These are phyloP conservation scores for Lysandra bellargus DNA, from an alignment of 2,888 invertebrate species.

Conservation along the genomic window DNA sequence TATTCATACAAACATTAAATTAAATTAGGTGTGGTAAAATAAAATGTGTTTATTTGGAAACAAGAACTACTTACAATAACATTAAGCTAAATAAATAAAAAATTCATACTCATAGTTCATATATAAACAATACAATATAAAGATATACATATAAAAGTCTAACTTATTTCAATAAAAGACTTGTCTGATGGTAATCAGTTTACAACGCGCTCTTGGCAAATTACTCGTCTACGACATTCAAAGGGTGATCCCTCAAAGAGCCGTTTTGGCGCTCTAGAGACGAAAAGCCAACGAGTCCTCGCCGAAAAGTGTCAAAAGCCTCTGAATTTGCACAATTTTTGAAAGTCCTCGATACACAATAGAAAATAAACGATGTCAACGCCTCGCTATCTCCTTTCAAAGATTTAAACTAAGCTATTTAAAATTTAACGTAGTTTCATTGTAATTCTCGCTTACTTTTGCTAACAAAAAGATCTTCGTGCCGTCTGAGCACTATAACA, in stretches of 20 bases:
- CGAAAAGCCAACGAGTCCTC: slow-evolving; percentile 1
- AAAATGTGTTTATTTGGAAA: no score
- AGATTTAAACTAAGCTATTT: not conserved
- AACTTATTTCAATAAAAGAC: not conserved
- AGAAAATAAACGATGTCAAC: not conserved
- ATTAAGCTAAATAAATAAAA: no score
- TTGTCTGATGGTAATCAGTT: slow-evolving; percentile 13
- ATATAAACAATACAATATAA: no score
- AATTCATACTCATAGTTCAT: no score
- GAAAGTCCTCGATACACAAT: not conserved
- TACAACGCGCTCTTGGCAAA: not conserved
- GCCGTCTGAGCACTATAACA: no score
- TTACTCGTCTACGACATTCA: not conserved
- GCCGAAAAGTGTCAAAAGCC: slow-evolving; percentile 6
- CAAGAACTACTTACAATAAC: no score
- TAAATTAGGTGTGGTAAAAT: no score
- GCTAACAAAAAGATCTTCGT: no score
- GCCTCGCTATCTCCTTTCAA: not conserved
- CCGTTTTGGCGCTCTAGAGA: not conserved
- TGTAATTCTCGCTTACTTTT: no score
- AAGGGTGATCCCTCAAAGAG: slow-evolving; percentile 8
- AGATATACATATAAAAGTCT: not conserved
- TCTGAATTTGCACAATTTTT: not conserved
- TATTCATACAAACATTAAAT: no score
- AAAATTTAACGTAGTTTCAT: not conserved